Evolutionary conservation across 2,888 invertebrate species (phyloP).

Genomic region (Dynastes tityus): DNA sequence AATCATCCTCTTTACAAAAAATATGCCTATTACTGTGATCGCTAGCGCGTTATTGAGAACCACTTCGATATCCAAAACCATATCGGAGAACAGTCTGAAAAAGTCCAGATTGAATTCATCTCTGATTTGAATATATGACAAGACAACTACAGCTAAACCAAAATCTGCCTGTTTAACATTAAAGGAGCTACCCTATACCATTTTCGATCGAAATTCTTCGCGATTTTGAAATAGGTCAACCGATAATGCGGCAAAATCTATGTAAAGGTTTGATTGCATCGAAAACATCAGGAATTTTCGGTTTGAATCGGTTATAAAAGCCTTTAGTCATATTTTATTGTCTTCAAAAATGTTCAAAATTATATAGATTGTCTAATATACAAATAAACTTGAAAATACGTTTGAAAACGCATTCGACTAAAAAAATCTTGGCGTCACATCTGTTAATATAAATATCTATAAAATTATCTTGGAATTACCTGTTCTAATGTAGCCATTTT

Average conservation of each 20-base stretch:
- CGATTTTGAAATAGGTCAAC: constrained; percentile 16
- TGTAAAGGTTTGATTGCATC: constrained; percentile 13
- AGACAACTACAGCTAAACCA: neutral
- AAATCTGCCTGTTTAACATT: neutral
- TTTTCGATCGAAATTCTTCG: neutral
- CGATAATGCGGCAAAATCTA: neutral
- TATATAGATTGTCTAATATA: too few species aligned
- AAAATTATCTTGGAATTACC: too few species aligned
- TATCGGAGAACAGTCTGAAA: neutral
- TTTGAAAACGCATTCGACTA: too few species aligned
- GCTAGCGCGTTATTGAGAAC: neutral
- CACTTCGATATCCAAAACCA: neutral
- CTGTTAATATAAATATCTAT: too few species aligned
- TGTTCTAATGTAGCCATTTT: too few species aligned
- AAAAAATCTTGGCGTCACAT: too few species aligned
- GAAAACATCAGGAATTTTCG: constrained; percentile 16
- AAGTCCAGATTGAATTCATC: neutral
- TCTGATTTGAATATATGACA: neutral
- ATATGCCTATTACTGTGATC: neutral
- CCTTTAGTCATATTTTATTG: neutral
- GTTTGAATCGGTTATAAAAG: neutral
- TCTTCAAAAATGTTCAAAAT: too few species aligned
- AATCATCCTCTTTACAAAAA: neutral
- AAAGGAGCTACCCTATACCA: neutral
- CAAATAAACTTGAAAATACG: too few species aligned